Conservation (phyloP, 2,888 invertebrate species). For the Acleris laterana region DNA sequence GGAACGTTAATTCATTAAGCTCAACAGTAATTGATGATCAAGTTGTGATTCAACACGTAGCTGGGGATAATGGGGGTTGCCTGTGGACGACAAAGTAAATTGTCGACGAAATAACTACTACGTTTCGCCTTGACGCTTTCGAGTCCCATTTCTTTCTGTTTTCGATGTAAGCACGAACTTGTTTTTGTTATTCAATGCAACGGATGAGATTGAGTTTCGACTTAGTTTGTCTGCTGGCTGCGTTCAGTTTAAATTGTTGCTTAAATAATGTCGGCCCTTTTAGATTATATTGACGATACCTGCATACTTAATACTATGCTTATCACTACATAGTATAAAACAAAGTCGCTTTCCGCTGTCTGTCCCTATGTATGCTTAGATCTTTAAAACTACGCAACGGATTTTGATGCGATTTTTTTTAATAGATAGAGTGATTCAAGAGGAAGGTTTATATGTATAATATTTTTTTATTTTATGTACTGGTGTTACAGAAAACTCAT, state of each 20-base stretch:
- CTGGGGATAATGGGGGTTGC: conserved; percentile 18
- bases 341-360: too few relatives aligned
- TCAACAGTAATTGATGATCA: conserved; percentile 17
- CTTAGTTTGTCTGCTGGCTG: conserved; percentile 20
- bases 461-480: too few relatives aligned
- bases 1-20: too few relatives aligned
- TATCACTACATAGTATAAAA: too few relatives aligned
- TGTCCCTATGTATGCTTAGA: too few relatives aligned
- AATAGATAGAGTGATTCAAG: too few relatives aligned
- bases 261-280: conserved; percentile 6
- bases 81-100: conserved; percentile 36
- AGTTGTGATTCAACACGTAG: conserved; percentile 22
- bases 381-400: too few relatives aligned
- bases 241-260: neutral
- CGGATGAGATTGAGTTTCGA: conserved; percentile 29
- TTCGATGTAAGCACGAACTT: conserved; percentile 34
- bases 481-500: too few relatives aligned
- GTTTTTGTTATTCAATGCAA: conserved; percentile 32
- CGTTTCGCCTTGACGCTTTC: conserved; percentile 32
- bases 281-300: neutral
- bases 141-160: conserved; percentile 33
- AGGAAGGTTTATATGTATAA: too few relatives aligned
- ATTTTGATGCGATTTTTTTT: too few relatives aligned
- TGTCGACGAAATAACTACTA: conserved; percentile 33
- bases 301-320: too few relatives aligned